A percentile compares a stretch with the other conserved stretches of the same genome.
phyloP scores from a whole-genome alignment of 2,888 invertebrate genomes.

The Atrina japonica region DNA sequence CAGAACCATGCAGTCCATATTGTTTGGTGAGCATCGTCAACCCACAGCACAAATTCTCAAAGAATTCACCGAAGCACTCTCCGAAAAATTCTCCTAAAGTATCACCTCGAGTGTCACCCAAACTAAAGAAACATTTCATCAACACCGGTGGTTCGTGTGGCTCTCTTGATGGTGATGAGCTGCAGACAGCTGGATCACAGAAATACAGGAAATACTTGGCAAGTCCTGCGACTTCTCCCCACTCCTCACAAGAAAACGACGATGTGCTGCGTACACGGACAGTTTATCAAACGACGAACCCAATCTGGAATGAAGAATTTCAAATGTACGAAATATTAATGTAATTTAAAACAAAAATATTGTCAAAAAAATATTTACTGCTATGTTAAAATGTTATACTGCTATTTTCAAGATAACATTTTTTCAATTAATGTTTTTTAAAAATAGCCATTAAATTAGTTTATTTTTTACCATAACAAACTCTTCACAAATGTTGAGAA shows the following conservation, averaged over 20 bases:
- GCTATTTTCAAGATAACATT: no score
- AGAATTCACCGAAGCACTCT: conserved; percentile 48
- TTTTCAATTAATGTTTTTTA: no score
- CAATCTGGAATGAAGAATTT: conserved; percentile 75
- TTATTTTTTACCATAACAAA: no score
- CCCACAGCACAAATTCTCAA: conserved; percentile 48
- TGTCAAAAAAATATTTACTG: no score
- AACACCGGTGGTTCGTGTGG: neutral
- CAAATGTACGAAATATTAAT: conserved; percentile 61
- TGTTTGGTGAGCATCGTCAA: conserved; percentile 64
- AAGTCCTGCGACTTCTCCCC: conserved; percentile 21
- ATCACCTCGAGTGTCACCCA: conserved; percentile 52
- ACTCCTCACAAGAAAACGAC: conserved; percentile 18
- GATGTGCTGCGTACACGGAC: conserved; percentile 61
- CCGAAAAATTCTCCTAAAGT: conserved; percentile 50
- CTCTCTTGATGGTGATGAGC: no score
- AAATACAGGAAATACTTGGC: neutral
- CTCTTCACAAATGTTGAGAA: no score
- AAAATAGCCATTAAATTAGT: no score
- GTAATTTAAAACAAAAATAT: neutral
- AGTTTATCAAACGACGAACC: conserved; percentile 58
- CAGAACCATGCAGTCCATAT: conserved; percentile 58
- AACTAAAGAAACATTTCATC: conserved; percentile 22
- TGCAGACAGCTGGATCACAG: no score
- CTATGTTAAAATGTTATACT: no score